Base-by-base conservation (phyloP, 1,140 invertebrate genomes). In the Lasioglossum baleicum region DNA sequence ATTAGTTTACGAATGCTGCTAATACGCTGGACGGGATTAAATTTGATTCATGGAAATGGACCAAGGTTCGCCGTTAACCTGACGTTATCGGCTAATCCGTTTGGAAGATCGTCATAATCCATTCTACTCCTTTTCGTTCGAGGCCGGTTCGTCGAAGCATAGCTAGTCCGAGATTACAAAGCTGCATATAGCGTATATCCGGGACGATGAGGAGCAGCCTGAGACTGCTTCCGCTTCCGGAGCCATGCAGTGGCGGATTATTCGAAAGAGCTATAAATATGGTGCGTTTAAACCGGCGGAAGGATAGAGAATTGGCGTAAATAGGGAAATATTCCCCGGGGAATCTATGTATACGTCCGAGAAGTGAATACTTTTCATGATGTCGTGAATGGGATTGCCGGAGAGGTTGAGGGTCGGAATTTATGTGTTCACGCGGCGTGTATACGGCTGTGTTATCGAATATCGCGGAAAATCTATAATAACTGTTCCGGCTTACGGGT, bases 111-210 rank as follows among this genome's bases (percentile, higher is more conserved):
- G n/a, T n/a, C n/a, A n/a, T n/a, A n/a, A n/a, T n/a, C n/a, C n/a
- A n/a, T n/a, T n/a, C n/a, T n/a, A n/a, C n/a, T n/a, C n/a, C n/a
- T n/a, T n/a, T n/a, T n/a, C 75, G 70, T 68, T 68, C 75, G 63
- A 68, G 68, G 77, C 51, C 68, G 60, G 71, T 83, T 84, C 74
- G 67, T 82, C 81, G 63, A 80, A 80, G 75, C 70, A 80, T 56
- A 83, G 70, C 80, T 72, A 67, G 80, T 80, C 76, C 76, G 48
- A 80, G 81, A 84, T 83, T 84, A 83, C 81, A 80, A 80, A 17
- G 58, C 53, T 26, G 53, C n/a, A n/a, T 17, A 31, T 20, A 22
- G 26, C 15, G n/a, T n/a, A n/a, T n/a, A n/a, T n/a, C n/a, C n/a
- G n/a, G n/a, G n/a, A n/a, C n/a, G n/a, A n/a, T n/a, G n/a, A n/a